Conservation (phyloP, 2,888 invertebrate species). For the Choreutis nemorana region DNA sequence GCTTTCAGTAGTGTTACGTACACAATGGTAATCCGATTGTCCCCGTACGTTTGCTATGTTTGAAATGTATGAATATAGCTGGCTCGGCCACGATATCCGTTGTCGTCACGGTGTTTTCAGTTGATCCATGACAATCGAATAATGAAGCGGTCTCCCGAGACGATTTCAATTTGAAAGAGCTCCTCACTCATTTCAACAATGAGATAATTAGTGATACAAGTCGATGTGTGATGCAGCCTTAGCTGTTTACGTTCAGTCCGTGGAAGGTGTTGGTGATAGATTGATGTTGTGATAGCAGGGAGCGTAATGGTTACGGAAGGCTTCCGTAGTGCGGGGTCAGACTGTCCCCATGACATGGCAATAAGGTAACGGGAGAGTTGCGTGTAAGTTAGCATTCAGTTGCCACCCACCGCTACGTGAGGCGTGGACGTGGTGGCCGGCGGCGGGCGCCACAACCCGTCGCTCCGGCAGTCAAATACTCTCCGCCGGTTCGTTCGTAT, state of each 20-base stretch:
- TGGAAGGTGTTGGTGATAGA: too few relatives aligned
- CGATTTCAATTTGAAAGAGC: conserved; percentile 34
- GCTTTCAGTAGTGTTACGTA: conserved; percentile 30
- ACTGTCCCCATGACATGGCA: conserved; percentile 57
- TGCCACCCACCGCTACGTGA: conserved; percentile 57
- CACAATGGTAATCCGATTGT: conserved; percentile 36
- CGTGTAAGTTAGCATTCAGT: conserved; percentile 49
- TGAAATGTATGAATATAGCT: conserved; percentile 45
- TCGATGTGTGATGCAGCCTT: conserved; percentile 12
- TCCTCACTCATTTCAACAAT: conserved; percentile 24
- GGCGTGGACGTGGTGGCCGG: conserved; percentile 45
- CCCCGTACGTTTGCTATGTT: conserved; percentile 32
- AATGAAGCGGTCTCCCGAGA: conserved; percentile 34
- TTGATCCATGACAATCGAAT: conserved; percentile 32
- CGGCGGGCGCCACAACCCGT: conserved; percentile 16
- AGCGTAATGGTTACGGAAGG: too few relatives aligned
- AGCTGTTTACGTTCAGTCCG: too few relatives aligned
- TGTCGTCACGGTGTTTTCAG: conserved; percentile 53
- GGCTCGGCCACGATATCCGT: conserved; percentile 39
- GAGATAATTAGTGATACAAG: conserved; percentile 20
- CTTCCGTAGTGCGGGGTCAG: conserved; percentile 49
- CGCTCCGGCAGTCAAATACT: conserved; percentile 52
- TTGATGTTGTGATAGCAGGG: too few relatives aligned
- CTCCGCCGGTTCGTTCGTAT: conserved; percentile 45
- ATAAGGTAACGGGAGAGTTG: conserved; percentile 64